phyloP scores from a whole-genome alignment of 2,113 vertebrate genomes.

The Sander lucioperca region DNA sequence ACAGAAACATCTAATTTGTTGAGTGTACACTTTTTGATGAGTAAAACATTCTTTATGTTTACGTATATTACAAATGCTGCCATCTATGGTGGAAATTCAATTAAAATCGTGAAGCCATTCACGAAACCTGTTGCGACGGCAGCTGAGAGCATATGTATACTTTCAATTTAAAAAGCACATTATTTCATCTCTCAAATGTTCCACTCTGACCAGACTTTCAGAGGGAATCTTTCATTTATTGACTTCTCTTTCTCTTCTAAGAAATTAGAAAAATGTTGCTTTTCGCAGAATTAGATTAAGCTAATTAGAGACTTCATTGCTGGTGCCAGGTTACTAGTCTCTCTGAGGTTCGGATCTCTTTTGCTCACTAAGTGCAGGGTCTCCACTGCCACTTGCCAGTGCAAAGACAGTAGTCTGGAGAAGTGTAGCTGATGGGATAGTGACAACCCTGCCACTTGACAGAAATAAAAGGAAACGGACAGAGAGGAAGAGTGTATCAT shows the following conservation, averaged over 20 bases:
- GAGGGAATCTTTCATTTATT: background rate
- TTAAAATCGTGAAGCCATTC: background rate
- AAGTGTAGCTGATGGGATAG: background rate
- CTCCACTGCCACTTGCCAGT: background rate
- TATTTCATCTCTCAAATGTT: background rate
- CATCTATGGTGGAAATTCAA: background rate
- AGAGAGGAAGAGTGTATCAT: slow-evolving; percentile 10
- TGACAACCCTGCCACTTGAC: slow-evolving; percentile 15
- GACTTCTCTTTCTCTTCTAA: background rate
- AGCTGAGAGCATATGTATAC: background rate
- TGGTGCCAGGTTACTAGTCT: background rate
- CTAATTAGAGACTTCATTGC: background rate
- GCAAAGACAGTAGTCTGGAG: slow-evolving; percentile 1
- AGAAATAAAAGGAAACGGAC: slow-evolving; percentile 1
- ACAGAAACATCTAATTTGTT: background rate
- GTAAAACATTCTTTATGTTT: no score
- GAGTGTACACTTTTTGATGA: background rate
- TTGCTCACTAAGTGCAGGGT: background rate
- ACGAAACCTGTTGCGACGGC: background rate
- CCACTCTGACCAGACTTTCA: slow-evolving; percentile 1
- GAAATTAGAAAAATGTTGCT: background rate
- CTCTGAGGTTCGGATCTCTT: background rate
- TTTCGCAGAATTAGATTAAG: background rate
- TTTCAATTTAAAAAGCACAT: background rate
- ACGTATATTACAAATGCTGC: background rate